Percentiles rank a stretch among this genome's conserved stretches.
Conservation (phyloP, 2,113 vertebrate genomes). For the Mungos mungo region DNA sequence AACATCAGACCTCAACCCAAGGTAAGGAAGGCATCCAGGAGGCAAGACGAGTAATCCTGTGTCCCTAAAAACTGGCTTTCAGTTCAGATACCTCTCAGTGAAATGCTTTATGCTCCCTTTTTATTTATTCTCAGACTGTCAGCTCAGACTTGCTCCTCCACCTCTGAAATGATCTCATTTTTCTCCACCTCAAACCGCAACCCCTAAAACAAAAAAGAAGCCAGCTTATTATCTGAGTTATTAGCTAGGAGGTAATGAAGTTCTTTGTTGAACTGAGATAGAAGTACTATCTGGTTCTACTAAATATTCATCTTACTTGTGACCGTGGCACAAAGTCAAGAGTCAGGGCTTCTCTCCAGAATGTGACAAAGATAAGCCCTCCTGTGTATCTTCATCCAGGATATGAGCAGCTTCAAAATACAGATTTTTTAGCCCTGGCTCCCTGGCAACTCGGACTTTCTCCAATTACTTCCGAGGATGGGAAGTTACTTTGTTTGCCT, state of each 20-base stretch:
- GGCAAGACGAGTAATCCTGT: fast-evolving
- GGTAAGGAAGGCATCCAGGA: not conserved
- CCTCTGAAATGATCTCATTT: not conserved
- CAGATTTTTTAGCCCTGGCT: not conserved
- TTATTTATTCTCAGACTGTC: not conserved
- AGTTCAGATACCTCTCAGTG: not conserved
- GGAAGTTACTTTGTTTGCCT: not conserved
- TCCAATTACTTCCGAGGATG: not conserved
- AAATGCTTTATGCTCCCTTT: not conserved
- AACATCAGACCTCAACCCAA: too few species aligned
- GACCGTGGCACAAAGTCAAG: not conserved
- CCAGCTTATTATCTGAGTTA: not conserved
- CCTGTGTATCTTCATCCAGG: not conserved
- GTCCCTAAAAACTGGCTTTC: not conserved
- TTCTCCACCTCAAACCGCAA: not conserved
- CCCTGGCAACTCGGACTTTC: slow-evolving; percentile 18
- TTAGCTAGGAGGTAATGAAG: not conserved
- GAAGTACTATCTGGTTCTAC: not conserved
- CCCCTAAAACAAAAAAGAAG: slow-evolving; percentile 9
- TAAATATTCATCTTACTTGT: not conserved
- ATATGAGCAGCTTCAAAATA: not conserved
- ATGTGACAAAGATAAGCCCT: not conserved
- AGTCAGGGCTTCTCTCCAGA: not conserved
- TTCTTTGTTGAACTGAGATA: not conserved
- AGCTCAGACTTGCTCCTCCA: not conserved